These are phyloP conservation scores for Knipowitschia caucasica DNA, from an alignment of 2,797 vertebrate species.

Conservation along the genomic window DNA sequence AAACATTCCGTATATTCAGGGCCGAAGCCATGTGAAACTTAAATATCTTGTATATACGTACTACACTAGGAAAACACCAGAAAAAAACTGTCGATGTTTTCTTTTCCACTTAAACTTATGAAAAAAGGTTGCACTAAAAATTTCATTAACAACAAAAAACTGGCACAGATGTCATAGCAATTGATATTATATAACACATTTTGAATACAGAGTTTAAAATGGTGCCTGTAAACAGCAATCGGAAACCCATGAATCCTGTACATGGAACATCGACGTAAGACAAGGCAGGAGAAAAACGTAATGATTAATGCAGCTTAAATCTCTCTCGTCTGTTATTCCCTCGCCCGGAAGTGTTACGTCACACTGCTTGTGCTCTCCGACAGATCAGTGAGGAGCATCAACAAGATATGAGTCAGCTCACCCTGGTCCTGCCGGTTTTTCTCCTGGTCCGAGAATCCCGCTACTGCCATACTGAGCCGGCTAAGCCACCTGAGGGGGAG, in stretches of 20 bases:
- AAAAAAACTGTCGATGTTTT: too few relatives aligned
- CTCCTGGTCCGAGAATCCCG: constrained; percentile 91
- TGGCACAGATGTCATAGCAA: not conserved
- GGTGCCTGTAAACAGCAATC: too few relatives aligned
- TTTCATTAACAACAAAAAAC: not conserved
- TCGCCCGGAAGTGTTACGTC: constrained; percentile 20
- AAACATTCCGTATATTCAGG: too few relatives aligned
- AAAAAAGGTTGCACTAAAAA: too few relatives aligned
- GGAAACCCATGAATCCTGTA: not conserved
- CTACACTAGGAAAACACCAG: too few relatives aligned
- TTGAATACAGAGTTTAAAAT: too few relatives aligned
- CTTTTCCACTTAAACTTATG: too few relatives aligned
- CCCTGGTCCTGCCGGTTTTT: constrained; percentile 93
- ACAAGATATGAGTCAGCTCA: constrained; percentile 68
- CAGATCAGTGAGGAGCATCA: constrained; percentile 14
- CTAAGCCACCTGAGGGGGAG: constrained; percentile 91
- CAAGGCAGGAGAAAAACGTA: not conserved
- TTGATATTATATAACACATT: not conserved
- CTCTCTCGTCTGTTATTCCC: not conserved
- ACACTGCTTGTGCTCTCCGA: constrained; percentile 18
- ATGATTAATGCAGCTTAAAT: constrained; percentile 11
- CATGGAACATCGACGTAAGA: not conserved
- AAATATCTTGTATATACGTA: too few relatives aligned
- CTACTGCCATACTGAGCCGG: constrained; percentile 92
- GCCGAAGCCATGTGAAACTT: too few relatives aligned